These are phyloP conservation scores for Hyles vespertilio DNA, from an alignment of 1,140 invertebrate species.

Conservation along the genomic window DNA sequence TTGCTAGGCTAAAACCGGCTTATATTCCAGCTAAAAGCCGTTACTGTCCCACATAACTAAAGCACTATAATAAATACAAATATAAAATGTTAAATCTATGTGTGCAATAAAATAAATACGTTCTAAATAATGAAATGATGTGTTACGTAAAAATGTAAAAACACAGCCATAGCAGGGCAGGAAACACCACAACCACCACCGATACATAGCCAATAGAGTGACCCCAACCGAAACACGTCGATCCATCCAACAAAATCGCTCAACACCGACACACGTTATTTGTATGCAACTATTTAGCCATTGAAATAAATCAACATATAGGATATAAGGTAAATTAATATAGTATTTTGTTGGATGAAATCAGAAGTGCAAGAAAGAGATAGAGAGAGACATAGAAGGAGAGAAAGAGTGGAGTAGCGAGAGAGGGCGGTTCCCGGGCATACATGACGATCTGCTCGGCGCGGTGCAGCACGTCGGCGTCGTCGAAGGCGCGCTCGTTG, in stretches of 20 bases:
- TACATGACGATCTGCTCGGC: constrained; percentile 91
- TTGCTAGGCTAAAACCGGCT: background rate
- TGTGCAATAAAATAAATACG: constrained; percentile 2
- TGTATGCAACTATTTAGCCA: no score
- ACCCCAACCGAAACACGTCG: constrained; percentile 36
- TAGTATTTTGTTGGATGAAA: constrained; percentile 43
- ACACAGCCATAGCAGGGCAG: constrained; percentile 13
- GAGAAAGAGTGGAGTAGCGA: background rate
- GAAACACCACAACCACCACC: constrained; percentile 47
- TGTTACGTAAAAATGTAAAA: constrained; percentile 2
- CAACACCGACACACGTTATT: background rate
- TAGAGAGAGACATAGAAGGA: constrained; percentile 2
- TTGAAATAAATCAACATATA: no score
- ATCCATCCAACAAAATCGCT: constrained; percentile 43
- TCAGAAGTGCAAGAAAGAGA: constrained; percentile 1
- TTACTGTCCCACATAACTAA: background rate
- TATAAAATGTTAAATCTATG: background rate
- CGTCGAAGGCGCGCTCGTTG: constrained; percentile 74
- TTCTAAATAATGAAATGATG: background rate
- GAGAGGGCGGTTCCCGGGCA: constrained; percentile 57
- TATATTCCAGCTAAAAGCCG: background rate
- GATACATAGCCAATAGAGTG: constrained; percentile 17
- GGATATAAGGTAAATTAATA: background rate
- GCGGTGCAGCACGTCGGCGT: constrained; percentile 86
- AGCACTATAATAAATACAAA: constrained; percentile 3